Base-by-base conservation (phyloP, 2,113 vertebrate species). In the Rhinopithecus roxellana region DNA sequence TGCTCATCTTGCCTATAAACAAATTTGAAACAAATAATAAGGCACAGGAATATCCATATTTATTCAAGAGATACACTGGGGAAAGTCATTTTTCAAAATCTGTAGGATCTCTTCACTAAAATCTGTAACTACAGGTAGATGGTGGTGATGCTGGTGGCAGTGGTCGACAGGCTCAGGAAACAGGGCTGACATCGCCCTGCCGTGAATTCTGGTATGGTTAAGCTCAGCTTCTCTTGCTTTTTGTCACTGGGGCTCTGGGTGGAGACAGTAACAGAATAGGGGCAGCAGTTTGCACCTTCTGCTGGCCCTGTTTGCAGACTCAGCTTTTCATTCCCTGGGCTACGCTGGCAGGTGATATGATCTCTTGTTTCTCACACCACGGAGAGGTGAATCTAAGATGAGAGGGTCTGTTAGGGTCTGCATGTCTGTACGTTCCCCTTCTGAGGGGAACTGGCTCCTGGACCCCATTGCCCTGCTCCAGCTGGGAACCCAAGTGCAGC, bases 111-210 rank as follows among this genome's bases (percentile, higher is more conserved):
- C 89, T 14, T 83, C 50, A 78, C 22, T 48, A 22, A 88, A 77
- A 50, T 69, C 61, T 32, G 27, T 9, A 5, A 40, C 67, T 40
- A 23, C 8, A 30, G 2, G 16, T 77, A 55, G 9, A 22, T 1
- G 27, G 5, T 57, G 22, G 1, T 35, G 55, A 69, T 7, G 23
- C 38, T 32, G 22, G 35, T 84, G 52, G 16, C n/a, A 11, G 35
- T 84, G 64, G 8, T 23, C 5, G 35, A 67, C 5, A 2, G 12
- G n/a, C 16, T 8, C 2, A 17, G 18, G 82, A 27, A 23, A 11
- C 4, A 6, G 2, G 52, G 67, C 20, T 0, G 3, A 2, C 0
- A 1, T 40, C 3, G 7, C n/a, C 27, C 50, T 6, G 4, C 35
- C 10, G 0, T 7, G 38, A 4, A 3, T n/a, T 23, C 45, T 12